Conservation (phyloP, 2,797 vertebrate species). For the Aphelocoma californica region DNA sequence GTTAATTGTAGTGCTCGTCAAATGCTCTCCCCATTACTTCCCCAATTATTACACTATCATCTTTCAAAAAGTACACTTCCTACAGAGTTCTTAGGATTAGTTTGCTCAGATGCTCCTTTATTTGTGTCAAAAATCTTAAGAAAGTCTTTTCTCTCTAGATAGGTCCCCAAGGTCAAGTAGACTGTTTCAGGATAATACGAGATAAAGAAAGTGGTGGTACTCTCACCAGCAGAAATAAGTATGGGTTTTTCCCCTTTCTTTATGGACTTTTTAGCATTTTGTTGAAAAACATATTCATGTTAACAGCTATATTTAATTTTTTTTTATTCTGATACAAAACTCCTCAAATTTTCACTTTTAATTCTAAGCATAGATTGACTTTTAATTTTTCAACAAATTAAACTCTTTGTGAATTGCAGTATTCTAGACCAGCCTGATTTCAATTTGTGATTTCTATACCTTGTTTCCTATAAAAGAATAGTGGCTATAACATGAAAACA, state of each 20-base stretch:
- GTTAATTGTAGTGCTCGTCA: not conserved
- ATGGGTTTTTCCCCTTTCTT: not conserved
- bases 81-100: not conserved
- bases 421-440: not conserved
- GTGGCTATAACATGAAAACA: not conserved
- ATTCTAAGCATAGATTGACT: not conserved
- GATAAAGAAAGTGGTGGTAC: not conserved
- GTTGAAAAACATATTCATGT: not conserved
- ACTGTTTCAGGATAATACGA: not conserved
- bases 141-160: not conserved
- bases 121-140: not conserved
- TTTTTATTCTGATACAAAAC: not conserved
- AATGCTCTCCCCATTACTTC: not conserved
- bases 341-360: not conserved
- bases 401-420: not conserved
- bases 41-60: not conserved
- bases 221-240: not conserved
- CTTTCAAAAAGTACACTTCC: not conserved
- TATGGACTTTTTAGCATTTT: not conserved
- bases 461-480: not conserved
- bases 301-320: not conserved
- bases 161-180: not conserved
- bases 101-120: not conserved
- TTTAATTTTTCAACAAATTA: not conserved
- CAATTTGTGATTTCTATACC: not conserved